phyloP scores from a whole-genome alignment of 2,113 vertebrate species.

The Propithecus coquereli region DNA sequence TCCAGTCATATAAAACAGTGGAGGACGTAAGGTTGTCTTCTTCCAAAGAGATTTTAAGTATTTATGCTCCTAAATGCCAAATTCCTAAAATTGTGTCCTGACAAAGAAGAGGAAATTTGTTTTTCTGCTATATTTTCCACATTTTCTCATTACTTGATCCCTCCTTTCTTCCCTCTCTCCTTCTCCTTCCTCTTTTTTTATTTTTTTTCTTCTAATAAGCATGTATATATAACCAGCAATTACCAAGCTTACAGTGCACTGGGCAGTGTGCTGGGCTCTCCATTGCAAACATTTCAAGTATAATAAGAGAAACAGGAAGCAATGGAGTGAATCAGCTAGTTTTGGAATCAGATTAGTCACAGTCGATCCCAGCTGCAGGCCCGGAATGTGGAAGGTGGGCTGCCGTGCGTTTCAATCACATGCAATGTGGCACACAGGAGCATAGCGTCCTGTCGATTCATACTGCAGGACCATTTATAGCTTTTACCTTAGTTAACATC shows the following conservation, averaged over 20 bases:
- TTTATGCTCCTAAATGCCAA: background rate
- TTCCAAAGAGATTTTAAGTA: background rate
- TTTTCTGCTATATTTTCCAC: background rate
- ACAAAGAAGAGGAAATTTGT: background rate
- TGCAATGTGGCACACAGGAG: rapidly evolving
- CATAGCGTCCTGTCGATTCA: background rate
- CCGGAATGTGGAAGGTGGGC: background rate
- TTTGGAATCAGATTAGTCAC: background rate
- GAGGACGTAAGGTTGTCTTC: background rate
- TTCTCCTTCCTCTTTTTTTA: background rate
- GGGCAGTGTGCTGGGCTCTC: background rate
- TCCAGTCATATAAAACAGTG: background rate
- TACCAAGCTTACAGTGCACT: background rate
- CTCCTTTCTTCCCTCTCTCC: background rate
- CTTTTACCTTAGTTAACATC: background rate
- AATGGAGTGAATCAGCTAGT: background rate
- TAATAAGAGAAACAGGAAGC: background rate
- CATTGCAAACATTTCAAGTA: background rate
- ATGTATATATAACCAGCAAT: background rate
- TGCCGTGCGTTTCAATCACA: background rate
- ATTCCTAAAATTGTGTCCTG: background rate
- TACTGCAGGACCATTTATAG: background rate
- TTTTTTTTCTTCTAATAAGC: background rate
- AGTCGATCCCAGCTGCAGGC: background rate
- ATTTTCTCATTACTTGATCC: background rate